These are phyloP conservation scores for Pseudanteris insignis DNA, from an alignment of 2,888 invertebrate genomes.

Conservation along the genomic window DNA sequence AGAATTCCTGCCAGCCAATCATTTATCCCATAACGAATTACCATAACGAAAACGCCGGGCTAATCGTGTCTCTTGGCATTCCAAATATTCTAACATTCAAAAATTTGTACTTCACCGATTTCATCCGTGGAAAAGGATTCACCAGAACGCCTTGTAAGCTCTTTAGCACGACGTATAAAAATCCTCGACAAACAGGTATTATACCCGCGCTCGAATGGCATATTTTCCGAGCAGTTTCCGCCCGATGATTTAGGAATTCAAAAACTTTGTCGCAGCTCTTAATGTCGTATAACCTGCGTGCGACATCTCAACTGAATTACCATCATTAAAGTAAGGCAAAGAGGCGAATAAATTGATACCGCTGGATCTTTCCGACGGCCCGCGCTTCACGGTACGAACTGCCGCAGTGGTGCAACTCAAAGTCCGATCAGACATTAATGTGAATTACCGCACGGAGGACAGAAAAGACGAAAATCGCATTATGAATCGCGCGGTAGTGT, in stretches of 20 bases:
- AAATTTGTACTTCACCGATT: slow-evolving; percentile 33
- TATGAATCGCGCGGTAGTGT: too few relatives aligned
- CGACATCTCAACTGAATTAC: slow-evolving; percentile 48
- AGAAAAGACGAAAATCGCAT: too few relatives aligned
- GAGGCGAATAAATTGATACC: slow-evolving; percentile 53
- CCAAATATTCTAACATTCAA: slow-evolving; percentile 33
- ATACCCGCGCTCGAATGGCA: slow-evolving; percentile 35
- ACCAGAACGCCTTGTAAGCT: slow-evolving; percentile 23
- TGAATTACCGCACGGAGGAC: too few relatives aligned
- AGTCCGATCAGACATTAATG: too few relatives aligned
- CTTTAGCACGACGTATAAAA: slow-evolving; percentile 24
- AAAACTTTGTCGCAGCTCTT: slow-evolving; percentile 46
- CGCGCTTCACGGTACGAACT: too few relatives aligned
- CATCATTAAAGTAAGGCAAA: slow-evolving; percentile 57
- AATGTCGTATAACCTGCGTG: slow-evolving; percentile 7
- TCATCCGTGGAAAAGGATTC: slow-evolving; percentile 3
- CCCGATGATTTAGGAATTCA: slow-evolving; percentile 53
- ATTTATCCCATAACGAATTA: slow-evolving; percentile 29
- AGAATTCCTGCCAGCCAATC: too few relatives aligned
- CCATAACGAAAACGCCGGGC: slow-evolving; percentile 6
- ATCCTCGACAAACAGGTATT: slow-evolving; percentile 34
- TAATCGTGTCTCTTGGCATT: slow-evolving; percentile 7
- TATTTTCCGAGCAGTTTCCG: slow-evolving; percentile 47
- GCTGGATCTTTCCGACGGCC: background rate
- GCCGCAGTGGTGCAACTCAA: too few relatives aligned